These are phyloP conservation scores for Mimumesa dahlbomi DNA, from an alignment of 2,888 invertebrate genomes.

Conservation along the genomic window DNA sequence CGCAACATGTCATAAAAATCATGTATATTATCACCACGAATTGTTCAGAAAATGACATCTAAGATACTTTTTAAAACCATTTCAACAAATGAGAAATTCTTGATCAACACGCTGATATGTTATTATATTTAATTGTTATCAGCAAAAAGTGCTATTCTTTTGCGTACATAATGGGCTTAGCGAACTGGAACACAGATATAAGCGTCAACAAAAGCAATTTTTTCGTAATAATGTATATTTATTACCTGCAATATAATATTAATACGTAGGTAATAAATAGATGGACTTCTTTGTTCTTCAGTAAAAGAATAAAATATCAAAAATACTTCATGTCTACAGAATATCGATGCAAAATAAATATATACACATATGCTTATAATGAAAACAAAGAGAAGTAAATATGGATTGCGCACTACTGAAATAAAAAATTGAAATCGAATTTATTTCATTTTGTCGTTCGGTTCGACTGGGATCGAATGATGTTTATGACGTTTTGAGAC, in stretches of 20 bases:
- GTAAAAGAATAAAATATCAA: too few relatives aligned
- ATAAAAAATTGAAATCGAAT: too few relatives aligned
- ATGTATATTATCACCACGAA: slow-evolving; percentile 19
- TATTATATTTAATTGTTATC: slow-evolving; percentile 38
- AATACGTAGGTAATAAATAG: too few relatives aligned
- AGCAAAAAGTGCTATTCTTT: slow-evolving; percentile 41
- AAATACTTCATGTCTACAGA: too few relatives aligned
- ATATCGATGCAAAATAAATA: too few relatives aligned
- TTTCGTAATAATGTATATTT: not conserved
- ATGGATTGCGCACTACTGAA: slow-evolving; percentile 13
- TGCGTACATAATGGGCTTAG: slow-evolving; percentile 26
- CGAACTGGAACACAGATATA: slow-evolving; percentile 44
- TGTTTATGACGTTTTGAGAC: too few relatives aligned
- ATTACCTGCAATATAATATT: too few relatives aligned
- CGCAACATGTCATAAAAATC: slow-evolving; percentile 26
- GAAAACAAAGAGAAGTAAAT: slow-evolving; percentile 1
- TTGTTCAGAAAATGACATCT: slow-evolving; percentile 18
- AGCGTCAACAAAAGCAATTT: not conserved
- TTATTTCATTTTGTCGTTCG: too few relatives aligned
- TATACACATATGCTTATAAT: too few relatives aligned
- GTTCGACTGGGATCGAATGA: too few relatives aligned
- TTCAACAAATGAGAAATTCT: slow-evolving; percentile 35
- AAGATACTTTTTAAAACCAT: slow-evolving; percentile 1
- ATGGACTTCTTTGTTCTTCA: too few relatives aligned
- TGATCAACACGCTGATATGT: slow-evolving; percentile 58